Percentiles rank a stretch among this genome's conserved stretches.
These are phyloP conservation scores for Drosophila phalerata DNA, from an alignment of 2,888 invertebrate genomes.

Conservation along the genomic window DNA sequence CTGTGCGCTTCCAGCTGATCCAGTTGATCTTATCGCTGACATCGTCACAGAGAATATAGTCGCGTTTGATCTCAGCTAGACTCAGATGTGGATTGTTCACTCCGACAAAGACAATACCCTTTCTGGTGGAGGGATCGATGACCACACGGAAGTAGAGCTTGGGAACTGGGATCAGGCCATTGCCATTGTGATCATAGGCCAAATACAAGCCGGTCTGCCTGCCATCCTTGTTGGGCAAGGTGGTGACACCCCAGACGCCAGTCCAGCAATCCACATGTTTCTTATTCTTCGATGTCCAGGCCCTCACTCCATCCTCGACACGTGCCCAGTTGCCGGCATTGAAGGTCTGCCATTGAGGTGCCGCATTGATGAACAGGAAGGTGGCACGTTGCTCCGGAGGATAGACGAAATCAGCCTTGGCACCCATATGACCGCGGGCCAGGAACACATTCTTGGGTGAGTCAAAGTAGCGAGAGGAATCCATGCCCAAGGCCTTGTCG, in stretches of 20 bases:
- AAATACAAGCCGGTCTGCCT: constrained; percentile 81
- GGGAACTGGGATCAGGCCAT: constrained; percentile 86
- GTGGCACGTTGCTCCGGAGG: constrained; percentile 86
- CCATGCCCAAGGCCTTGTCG: constrained; percentile 72
- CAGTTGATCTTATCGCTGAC: constrained; percentile 86
- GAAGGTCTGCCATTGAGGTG: constrained; percentile 87
- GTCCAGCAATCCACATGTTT: constrained; percentile 86
- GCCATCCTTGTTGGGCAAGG: constrained; percentile 85
- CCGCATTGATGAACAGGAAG: constrained; percentile 86
- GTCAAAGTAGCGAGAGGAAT: constrained; percentile 64
- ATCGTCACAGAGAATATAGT: constrained; percentile 83
- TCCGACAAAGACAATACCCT: constrained; percentile 87
- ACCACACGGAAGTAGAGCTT: constrained; percentile 87
- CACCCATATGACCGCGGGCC: constrained; percentile 86
- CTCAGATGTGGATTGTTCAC: constrained; percentile 82
- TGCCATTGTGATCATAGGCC: constrained; percentile 71
- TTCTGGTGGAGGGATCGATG: constrained; percentile 84
- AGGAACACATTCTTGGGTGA: constrained; percentile 72
- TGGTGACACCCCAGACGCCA: constrained; percentile 87
- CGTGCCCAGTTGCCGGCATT: constrained; percentile 87
- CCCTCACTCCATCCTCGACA: constrained; percentile 86
- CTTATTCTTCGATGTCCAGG: constrained; percentile 83
- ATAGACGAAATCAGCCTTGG: constrained; percentile 86
- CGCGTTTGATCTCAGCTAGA: constrained; percentile 71
- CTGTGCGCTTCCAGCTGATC: constrained; percentile 83